Base-by-base conservation (phyloP, 1,140 invertebrate genomes). In the Planococcus citri region DNA sequence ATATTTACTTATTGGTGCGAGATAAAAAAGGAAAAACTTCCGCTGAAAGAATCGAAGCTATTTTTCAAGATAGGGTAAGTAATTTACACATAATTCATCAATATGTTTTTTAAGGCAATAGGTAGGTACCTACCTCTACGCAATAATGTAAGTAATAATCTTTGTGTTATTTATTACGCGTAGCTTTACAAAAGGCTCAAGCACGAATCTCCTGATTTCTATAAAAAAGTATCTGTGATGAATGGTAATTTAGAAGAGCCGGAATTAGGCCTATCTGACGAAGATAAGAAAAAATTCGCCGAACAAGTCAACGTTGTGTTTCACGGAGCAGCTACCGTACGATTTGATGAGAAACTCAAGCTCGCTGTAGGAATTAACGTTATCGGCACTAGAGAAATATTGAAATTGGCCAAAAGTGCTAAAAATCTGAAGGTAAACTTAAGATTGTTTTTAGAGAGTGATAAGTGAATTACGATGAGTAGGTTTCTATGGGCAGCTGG, bases 61-160 rank as follows among this genome's bases (percentile, higher is more conserved):
- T 90, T 41, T 81, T 87, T 71, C 85, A 87, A 76, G 85, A 84
- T 75, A 87, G 87, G 77, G 87, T 89, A n/a, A n/a, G n/a, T n/a
- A 22, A n/a, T 20, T 60, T 37, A 37, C 14, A 14, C 33, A 37
- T 14, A 37, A 8, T 37, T 37, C 6, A 37, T 14, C 33, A 37
- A 8, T 37, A 37, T 37, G n/a, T n/a, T n/a, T n/a, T n/a, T n/a
- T n/a, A n/a, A n/a, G n/a, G n/a, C n/a, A n/a, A 41, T 41, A 41
- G n/a, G n/a, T 41, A n/a, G n/a, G n/a, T 41, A 41, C 37, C 37
- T 41, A 41, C 37, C 9, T 41, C 9, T 41, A 41, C n/a, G n/a
- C n/a, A 41, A n/a, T n/a, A n/a, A n/a, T n/a, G n/a, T n/a, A n/a
- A n/a, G n/a, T n/a, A n/a, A n/a, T n/a, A n/a, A n/a, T n/a, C n/a